These are phyloP conservation scores for Lepidurus packardi DNA, from an alignment of 1,140 invertebrate genomes.

Conservation along the genomic window DNA sequence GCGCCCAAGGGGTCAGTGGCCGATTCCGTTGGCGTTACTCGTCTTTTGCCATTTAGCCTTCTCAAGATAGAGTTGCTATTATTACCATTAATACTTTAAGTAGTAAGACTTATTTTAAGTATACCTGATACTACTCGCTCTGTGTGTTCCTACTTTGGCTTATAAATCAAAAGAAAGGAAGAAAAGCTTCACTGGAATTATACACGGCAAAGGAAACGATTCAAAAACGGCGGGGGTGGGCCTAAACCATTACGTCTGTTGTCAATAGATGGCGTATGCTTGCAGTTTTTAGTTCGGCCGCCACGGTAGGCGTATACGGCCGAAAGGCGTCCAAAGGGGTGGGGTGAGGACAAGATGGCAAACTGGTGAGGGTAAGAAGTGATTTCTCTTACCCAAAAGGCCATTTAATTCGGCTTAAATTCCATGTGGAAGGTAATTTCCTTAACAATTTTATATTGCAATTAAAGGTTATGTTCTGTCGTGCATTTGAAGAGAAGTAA, in stretches of 20 bases:
- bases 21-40: too few species aligned
- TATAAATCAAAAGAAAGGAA: too few species aligned
- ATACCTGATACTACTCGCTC: too few species aligned
- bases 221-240: not conserved
- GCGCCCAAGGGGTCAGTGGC: too few species aligned
- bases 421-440: not conserved
- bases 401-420: slow-evolving; percentile 8
- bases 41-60: too few species aligned
- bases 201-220: not conserved
- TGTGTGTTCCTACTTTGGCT: too few species aligned
- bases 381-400: slow-evolving; percentile 21
- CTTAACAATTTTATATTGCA: not conserved
- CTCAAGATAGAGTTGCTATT: too few species aligned
- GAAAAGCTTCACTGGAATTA: too few species aligned
- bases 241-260: not conserved
- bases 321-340: slow-evolving; percentile 17
- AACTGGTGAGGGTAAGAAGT: slow-evolving; percentile 21
- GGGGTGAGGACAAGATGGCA: slow-evolving; percentile 20
- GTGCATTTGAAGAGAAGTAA: not conserved
- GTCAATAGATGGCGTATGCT: not conserved
- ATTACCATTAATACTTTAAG: too few species aligned
- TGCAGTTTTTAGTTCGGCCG: not conserved
- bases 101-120: too few species aligned
- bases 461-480: not conserved
- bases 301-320: slow-evolving; percentile 16